phyloP scores from a whole-genome alignment of 2,113 vertebrate species.

The Aegotheles bennettii region DNA sequence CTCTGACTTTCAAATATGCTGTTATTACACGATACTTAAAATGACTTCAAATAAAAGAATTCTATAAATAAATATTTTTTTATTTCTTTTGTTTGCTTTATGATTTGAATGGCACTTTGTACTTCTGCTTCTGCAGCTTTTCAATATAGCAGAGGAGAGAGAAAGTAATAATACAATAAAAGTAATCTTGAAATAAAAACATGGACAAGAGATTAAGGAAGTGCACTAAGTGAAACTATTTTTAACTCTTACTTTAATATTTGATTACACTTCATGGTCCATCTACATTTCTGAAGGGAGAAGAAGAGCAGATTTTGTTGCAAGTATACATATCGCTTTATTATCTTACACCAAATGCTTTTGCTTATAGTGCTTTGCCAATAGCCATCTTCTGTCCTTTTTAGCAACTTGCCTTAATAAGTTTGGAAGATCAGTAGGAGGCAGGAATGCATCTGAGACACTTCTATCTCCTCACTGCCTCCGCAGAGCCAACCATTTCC shows the following conservation, averaged over 20 bases:
- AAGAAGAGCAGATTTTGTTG: neutral
- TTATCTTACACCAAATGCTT: neutral
- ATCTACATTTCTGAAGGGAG: neutral
- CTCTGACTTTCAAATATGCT: neutral
- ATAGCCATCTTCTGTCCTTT: neutral
- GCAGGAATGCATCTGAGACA: neutral
- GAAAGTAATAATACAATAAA: neutral
- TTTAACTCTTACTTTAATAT: conserved; percentile 28
- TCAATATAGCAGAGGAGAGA: neutral
- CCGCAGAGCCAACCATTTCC: accelerated
- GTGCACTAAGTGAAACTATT: neutral
- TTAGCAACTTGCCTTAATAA: neutral
- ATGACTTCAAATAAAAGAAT: neutral
- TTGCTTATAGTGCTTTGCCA: neutral
- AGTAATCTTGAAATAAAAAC: neutral
- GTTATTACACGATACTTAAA: neutral
- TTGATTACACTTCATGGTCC: neutral
- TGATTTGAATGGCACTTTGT: neutral
- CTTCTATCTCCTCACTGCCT: neutral
- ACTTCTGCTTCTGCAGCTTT: neutral
- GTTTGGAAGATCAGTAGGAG: neutral
- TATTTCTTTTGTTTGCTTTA: neutral
- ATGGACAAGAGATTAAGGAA: neutral
- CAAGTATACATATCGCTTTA: neutral
- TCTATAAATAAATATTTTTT: neutral